Evolutionary conservation across 2,888 invertebrate genomes (phyloP), one percentile per base, ranked within the genome.

Genomic region (Polydrusus tereticollis): DNA sequence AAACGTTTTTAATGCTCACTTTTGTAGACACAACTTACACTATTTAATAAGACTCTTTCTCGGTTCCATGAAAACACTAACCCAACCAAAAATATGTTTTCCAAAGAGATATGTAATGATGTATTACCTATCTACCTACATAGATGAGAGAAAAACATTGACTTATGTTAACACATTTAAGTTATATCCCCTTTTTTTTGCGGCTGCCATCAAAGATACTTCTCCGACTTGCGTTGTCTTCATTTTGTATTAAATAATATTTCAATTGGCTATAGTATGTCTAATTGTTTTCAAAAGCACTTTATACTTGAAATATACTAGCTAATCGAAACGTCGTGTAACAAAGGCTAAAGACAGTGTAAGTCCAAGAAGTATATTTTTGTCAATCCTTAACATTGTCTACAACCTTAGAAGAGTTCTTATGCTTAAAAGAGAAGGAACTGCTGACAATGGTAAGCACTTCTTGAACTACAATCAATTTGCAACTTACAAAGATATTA

Each of bases 81-180:
- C 29, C 18, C 18, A 10, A 16, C 26, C 41, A 41, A 59, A 41
- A 38, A 41, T 59, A 16, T 14, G 20, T 59, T 43, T 43, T 6
- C 59, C 43, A 43, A 26, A 59, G 21, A 59, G 59, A 59, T 59
- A 59, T 59, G 59, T 59, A 43, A 59, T 26, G 59, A 43, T 43
- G 26, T 38, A 23, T 59, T 38, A 59, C 10, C 43, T 59, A 57
- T 33, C 57, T 57, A 59, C 7, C 26, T 59, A 58, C 14, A 16
- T 43, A 55, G 29, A 29, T 55, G 26, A 55, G 52, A 55, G 29
- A 29, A 55, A 50, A 26, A 59, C 41, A 59, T 59, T 59, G 59
- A 59, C 23, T 59, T 59, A 59, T 23, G 12, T 38, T 21, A 38
- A 59, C 43, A 59, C 43, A 43, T 26, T 43, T 59, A 59, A 38